phyloP scores from a whole-genome alignment of 2,888 invertebrate species.

The Parnassius mnemosyne region DNA sequence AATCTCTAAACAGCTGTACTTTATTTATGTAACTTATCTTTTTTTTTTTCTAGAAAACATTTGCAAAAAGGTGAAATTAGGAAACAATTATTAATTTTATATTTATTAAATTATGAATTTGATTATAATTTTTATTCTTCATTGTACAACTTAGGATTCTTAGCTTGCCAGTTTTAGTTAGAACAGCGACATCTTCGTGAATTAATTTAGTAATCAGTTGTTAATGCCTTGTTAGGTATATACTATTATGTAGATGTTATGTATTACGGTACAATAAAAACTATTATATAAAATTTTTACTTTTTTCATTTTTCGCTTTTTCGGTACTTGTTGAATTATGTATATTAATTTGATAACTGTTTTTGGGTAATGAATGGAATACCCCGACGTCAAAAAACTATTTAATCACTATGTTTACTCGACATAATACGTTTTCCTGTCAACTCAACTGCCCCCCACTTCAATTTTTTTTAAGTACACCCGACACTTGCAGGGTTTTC shows the following conservation, averaged over 20 bases:
- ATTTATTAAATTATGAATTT: constrained; percentile 19
- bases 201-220: constrained; percentile 36
- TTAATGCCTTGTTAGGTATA: constrained; percentile 51
- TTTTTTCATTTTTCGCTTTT: not conserved
- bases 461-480: too few relatives aligned
- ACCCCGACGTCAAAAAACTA: too few relatives aligned
- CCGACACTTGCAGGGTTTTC: too few relatives aligned
- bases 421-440: too few relatives aligned
- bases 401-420: too few relatives aligned
- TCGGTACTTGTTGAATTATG: too few relatives aligned
- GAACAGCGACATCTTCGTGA: constrained; percentile 42
- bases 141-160: constrained; percentile 4
- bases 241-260: constrained; percentile 41
- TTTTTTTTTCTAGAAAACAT: not conserved
- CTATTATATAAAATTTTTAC: constrained; percentile 32
- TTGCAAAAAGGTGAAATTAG: not conserved
- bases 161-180: constrained; percentile 21
- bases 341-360: too few relatives aligned
- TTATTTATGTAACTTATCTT: too few relatives aligned
- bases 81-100: constrained; percentile 16
- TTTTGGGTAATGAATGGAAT: too few relatives aligned
- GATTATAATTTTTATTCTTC: constrained; percentile 2
- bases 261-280: constrained; percentile 52
- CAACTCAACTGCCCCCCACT: too few relatives aligned
- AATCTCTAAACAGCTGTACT: too few relatives aligned